phyloP scores from a whole-genome alignment of 1,140 invertebrate species.

The Drosophila pseudoananassae region DNA sequence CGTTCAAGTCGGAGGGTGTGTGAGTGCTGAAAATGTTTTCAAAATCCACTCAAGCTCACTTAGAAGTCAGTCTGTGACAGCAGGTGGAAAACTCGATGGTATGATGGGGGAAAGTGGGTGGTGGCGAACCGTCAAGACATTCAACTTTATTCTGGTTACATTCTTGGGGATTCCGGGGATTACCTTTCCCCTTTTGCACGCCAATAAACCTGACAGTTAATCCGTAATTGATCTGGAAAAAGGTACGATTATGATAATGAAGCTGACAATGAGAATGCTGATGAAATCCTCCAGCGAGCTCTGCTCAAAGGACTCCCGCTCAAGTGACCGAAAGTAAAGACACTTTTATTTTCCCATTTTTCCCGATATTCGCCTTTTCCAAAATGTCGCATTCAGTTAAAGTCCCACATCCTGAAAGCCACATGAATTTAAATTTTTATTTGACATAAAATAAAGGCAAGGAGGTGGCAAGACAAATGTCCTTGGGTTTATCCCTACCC shows the following conservation, averaged over 20 bases:
- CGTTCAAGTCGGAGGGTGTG: constrained; percentile 14
- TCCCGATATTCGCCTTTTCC: constrained; percentile 11
- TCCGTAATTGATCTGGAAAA: constrained; percentile 78
- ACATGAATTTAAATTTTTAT: constrained; percentile 75
- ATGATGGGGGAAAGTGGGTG: background rate
- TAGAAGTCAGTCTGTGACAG: constrained; percentile 27
- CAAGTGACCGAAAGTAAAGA: constrained; percentile 36
- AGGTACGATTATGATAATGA: constrained; percentile 55
- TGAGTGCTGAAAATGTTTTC: constrained; percentile 64
- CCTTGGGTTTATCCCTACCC: constrained; percentile 19
- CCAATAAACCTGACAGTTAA: constrained; percentile 78
- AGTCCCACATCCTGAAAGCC: constrained; percentile 36
- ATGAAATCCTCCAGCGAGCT: constrained; percentile 19
- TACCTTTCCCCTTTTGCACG: constrained; percentile 48
- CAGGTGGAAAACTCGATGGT: constrained; percentile 5
- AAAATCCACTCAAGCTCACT: constrained; percentile 68
- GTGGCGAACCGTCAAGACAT: constrained; percentile 19
- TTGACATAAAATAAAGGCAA: constrained; percentile 39
- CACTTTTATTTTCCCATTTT: constrained; percentile 25
- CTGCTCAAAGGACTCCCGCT: background rate
- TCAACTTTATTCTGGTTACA: constrained; percentile 32
- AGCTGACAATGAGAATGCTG: constrained; percentile 49
- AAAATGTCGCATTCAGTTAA: constrained; percentile 3
- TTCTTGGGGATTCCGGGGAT: constrained; percentile 56
- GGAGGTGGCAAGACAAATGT: constrained; percentile 66